Percentiles rank a stretch among this genome's conserved stretches.
These are phyloP conservation scores for Dendrolimus houi DNA, from an alignment of 2,888 invertebrate genomes.

Conservation along the genomic window DNA sequence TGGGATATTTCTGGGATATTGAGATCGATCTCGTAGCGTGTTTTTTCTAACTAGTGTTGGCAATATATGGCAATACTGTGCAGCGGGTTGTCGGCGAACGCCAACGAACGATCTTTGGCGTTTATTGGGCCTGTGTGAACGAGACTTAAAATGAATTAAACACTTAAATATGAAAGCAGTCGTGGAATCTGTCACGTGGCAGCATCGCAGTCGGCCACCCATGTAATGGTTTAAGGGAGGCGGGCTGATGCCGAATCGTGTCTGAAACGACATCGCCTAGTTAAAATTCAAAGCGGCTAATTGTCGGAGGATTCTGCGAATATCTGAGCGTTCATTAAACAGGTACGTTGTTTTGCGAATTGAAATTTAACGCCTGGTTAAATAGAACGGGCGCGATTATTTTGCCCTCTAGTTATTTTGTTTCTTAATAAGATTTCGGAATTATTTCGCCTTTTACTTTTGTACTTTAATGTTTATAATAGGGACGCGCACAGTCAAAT, in stretches of 20 bases:
- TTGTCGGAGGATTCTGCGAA: conserved; percentile 10
- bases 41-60: too few species aligned
- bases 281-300: conserved; percentile 9
- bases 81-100: too few species aligned
- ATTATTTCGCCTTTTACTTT: not conserved
- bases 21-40: too few species aligned
- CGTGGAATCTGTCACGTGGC: not conserved
- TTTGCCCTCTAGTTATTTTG: not conserved
- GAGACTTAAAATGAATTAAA: not conserved
- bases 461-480: too few species aligned
- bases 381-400: not conserved
- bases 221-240: conserved; percentile 1
- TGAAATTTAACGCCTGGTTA: conserved; percentile 1
- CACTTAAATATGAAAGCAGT: not conserved
- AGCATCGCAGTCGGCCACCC: conserved; percentile 1
- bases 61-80: too few species aligned
- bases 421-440: not conserved
- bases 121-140: too few species aligned
- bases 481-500: too few species aligned
- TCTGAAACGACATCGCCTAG: conserved; percentile 3
- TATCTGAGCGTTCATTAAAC: conserved; percentile 2
- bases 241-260: not conserved
- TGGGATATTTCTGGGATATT: too few species aligned
- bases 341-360: conserved; percentile 2
- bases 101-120: too few species aligned